Conservation (phyloP, 2,113 vertebrate species). For the Macquaria australasica region DNA sequence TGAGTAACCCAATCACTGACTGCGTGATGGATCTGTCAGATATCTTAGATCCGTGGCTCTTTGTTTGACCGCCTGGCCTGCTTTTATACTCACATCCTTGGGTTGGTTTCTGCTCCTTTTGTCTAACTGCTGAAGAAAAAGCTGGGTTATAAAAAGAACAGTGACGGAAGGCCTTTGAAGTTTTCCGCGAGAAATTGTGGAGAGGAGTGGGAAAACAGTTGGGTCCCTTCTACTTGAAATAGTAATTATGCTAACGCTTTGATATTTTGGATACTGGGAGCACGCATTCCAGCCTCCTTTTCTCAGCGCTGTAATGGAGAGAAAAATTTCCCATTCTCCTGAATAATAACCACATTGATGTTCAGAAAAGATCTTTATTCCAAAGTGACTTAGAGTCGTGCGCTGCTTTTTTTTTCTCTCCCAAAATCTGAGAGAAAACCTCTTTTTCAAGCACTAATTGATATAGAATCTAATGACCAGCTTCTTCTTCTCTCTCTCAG, state of each 20-base stretch:
- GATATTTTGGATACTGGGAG: conserved; percentile 76
- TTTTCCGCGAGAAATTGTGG: conserved; percentile 67
- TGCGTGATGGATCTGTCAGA: conserved; percentile 58
- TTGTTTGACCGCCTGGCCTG: conserved; percentile 63
- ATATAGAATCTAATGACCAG: conserved; percentile 60
- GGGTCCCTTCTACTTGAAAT: conserved; percentile 81
- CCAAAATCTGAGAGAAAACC: conserved; percentile 42
- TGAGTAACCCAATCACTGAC: conserved; percentile 37
- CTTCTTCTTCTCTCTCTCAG: conserved; percentile 25
- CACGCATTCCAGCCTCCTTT: conserved; percentile 59
- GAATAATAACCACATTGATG: conserved; percentile 67
- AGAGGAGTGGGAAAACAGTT: conserved; percentile 70
- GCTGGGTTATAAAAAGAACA: conserved; percentile 77
- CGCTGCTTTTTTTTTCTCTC: neutral
- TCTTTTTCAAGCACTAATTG: conserved; percentile 63
- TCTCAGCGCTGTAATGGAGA: conserved; percentile 59
- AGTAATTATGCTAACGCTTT: conserved; percentile 83
- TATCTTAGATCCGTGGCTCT: conserved; percentile 46
- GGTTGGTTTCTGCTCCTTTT: conserved; percentile 70
- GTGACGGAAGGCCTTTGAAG: conserved; percentile 73
- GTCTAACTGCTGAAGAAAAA: conserved; percentile 64
- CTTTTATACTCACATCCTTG: conserved; percentile 59
- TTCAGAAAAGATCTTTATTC: conserved; percentile 60
- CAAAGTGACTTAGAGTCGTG: conserved; percentile 58
- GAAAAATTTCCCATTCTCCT: conserved; percentile 46